A percentile compares a stretch with the other conserved stretches of the same genome.
phyloP scores from a whole-genome alignment of 2,113 vertebrate species.

The Pelvicachromis taeniatus region DNA sequence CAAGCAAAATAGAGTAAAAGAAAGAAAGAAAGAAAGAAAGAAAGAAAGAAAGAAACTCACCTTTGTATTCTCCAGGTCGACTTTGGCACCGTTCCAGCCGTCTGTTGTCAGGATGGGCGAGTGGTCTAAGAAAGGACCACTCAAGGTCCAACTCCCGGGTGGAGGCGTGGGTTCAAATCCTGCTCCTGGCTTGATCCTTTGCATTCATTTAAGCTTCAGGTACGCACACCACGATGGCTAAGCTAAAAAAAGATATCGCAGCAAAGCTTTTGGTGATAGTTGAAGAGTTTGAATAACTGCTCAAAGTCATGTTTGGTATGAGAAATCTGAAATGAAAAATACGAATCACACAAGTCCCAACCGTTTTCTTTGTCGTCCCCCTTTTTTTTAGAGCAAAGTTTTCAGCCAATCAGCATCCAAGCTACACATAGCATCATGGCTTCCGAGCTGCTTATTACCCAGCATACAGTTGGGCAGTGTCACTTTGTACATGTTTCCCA shows the following conservation, averaged over 20 bases:
- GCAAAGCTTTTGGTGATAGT: neutral
- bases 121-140: conserved; percentile 58
- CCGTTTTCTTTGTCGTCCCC: neutral
- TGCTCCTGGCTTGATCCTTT: neutral
- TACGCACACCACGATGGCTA: neutral
- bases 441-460: neutral
- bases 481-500: neutral
- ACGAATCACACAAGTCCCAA: neutral
- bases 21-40: no score
- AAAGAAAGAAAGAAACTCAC: neutral
- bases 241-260: neutral
- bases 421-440: neutral
- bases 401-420: neutral
- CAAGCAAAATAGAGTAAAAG: neutral
- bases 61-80: neutral
- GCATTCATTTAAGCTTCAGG: neutral
- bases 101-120: conserved; percentile 60
- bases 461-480: neutral
- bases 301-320: neutral
- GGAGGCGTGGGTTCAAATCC: neutral
- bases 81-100: fast-evolving
- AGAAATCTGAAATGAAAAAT: neutral
- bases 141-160: conserved; percentile 24
- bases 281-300: neutral
- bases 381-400: neutral